Evolutionary conservation across 2,888 invertebrate species (phyloP), one percentile per base, ranked within the genome.

Genomic region (Eueremaeus valkanovi): DNA sequence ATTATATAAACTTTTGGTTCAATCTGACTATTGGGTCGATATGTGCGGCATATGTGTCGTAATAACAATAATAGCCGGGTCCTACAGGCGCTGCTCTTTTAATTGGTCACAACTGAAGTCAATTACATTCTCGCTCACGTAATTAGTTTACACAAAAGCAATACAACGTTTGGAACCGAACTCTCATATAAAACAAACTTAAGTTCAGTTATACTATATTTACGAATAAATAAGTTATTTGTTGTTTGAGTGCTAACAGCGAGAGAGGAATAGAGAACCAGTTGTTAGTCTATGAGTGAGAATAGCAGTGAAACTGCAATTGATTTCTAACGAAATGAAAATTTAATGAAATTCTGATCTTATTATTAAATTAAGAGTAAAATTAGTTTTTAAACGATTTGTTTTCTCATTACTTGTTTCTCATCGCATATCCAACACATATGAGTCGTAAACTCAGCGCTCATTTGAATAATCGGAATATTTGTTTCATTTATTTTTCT

Each of bases 101-200:
- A 66, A 66, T 66, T 66, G 66, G 40, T 66, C 66, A 36, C 36
- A 21, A 36, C 40, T 33, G 8, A 18, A 66, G 36, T 66, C 36
- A 66, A 66, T 66, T 66, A 66, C 8, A 36, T 66, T 33, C n/a
- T 36, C 8, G n/a, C 66, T 66, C 36, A 16, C 5, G n/a, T 36
- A 66, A 66, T 66, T 66, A 31, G 66, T 66, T 66, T 66, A 66
- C 66, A 33, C 33, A 36, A 66, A 63, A 21, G 66, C 66, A 66
- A 66, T 66, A 66, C 66, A 66, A n/a, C 66, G 33, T 21, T 13
- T 66, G n/a, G 21, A 66, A 1, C 3, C 27, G 31, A 2, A 11
- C 27, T 27, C 8, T 36, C 8, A 31, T 66, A 33, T 16, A 16
- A 66, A 66, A 40, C 9, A 18, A 36, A 66, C 66, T 66, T n/a